Evolutionary conservation across 2,797 vertebrate genomes (phyloP), one percentile per base, ranked within the genome.

Genomic region (Selene dorsalis): DNA sequence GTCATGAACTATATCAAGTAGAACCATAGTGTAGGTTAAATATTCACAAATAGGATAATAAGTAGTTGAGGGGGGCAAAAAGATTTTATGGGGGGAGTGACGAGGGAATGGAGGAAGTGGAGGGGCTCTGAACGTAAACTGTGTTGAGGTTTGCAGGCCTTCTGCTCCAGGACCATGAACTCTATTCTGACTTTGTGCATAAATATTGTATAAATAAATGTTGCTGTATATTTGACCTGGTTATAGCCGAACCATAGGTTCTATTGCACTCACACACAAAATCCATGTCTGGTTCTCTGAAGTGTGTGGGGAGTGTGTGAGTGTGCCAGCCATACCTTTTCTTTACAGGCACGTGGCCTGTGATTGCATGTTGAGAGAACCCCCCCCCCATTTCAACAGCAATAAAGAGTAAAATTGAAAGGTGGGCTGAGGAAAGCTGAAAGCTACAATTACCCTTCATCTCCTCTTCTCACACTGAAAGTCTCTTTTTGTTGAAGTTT

Each of bases 321-420:
- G 79, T 73, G 74, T 70, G 77, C 47, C 68, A 59, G 73, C 38
- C 50, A 75, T 79, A 75, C 80, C 75, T 87, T 47, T 73, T 88
- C 74, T 88, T 93, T 86, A 92, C 20, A 65, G 85, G 70, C 92
- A 82, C 77, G 82, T 89, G 92, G 68, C 59, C 80, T 77, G 64
- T 87, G 86, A 94, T 90, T 91, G 89, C 84, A 91, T n/a, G 84
- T 87, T 89, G 68, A 78, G 80, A 88, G 83, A 84, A 73, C 73
- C 73, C 69, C 65, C 39, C n/a, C 47, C 75, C 53, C 50, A 73
- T 87, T 92, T 91, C 75, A 74, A 41, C 77, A 58, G 86, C 85
- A 90, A 85, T 91, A 89, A 93, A 88, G 84, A 64, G 66, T 63
- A 56, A 91, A 91, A 92, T 84, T 89, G 88, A 90, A 91, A 90